phyloP scores from a whole-genome alignment of 2,113 vertebrate species.

The Galeopterus variegatus region DNA sequence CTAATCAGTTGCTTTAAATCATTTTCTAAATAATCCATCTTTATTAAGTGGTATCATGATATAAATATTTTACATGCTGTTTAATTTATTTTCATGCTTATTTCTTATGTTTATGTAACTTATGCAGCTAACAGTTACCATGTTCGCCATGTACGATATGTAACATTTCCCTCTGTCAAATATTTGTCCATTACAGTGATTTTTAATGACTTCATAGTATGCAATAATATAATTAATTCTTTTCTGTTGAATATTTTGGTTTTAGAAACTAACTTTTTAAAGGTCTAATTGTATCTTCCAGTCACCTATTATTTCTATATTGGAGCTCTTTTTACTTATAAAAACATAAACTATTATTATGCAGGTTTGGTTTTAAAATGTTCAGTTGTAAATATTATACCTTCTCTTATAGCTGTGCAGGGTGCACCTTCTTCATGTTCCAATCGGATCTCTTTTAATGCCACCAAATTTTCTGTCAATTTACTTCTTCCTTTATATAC shows the following conservation, averaged over 20 bases:
- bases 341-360: not conserved
- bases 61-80: not conserved
- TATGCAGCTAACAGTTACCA: not conserved
- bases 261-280: conserved; percentile 51
- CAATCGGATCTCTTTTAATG: conserved; percentile 98
- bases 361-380: not conserved
- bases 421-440: conserved; percentile 99
- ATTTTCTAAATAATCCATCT: conserved; percentile 49
- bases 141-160: not conserved
- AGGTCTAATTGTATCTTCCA: conserved; percentile 19
- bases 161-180: conserved; percentile 40
- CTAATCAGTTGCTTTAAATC: conserved; percentile 18
- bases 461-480: conserved; percentile 98
- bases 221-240: conserved; percentile 2
- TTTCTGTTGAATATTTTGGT: conserved; percentile 44
- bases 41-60: not conserved
- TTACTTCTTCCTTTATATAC: conserved; percentile 99
- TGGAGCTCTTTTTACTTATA: conserved; percentile 2
- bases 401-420: conserved; percentile 99
- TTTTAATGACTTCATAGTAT: conserved; percentile 53
- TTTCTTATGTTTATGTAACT: not conserved
- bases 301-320: conserved; percentile 34
- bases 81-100: not conserved
- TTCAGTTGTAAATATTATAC: conserved; percentile 84
- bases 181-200: conserved; percentile 21